Evolutionary conservation across 2,113 vertebrate genomes (phyloP), one percentile per base, ranked within the genome.

Genomic region (Cairina moschata): DNA sequence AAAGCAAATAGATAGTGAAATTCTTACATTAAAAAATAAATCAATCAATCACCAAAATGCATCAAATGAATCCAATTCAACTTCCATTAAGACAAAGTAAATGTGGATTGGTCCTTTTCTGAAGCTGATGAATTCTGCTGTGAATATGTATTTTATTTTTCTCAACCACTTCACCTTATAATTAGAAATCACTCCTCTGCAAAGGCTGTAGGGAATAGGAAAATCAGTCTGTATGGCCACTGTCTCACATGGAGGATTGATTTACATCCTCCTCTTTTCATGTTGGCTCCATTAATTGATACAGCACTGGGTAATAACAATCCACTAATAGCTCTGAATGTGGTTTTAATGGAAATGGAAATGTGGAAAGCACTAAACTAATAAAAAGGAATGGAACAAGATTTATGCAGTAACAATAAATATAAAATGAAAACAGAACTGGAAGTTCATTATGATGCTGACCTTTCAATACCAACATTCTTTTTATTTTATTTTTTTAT

Each of bases 201-300:
- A 48, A 90, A 94, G 38, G 36, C 82, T 82, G 94, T 21, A 83
- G 32, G 12, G 56, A 73, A 59, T 90, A 65, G 42, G 16, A 34
- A 89, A 75, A 86, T 68, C 78, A 63, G 65, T 86, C 50, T 88
- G 26, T 31, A 88, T 92, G 42, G 46, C 72, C 80, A 84, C 40
- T 50, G 31, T 78, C 78, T 97, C 91, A 17, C 6, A 56, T 67
- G 54, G 50, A 76, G 56, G 38, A 96, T 71, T 97, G 94, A 97
- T 97, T 93, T 96, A 81, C 69, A 93, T 91, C 83, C 91, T 96
- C 84, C 5, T 85, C 91, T 93, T 86, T 81, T 42, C 74, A 81
- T 83, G 11, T 94, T 94, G 93, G 83, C 81, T 97, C 90, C 93
- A 90, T 92, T 97, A 97, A 98, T 96, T 98, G 97, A 92, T 94